Evolutionary conservation across 1,140 invertebrate genomes (phyloP).

Genomic region (Orussus abietinus): DNA sequence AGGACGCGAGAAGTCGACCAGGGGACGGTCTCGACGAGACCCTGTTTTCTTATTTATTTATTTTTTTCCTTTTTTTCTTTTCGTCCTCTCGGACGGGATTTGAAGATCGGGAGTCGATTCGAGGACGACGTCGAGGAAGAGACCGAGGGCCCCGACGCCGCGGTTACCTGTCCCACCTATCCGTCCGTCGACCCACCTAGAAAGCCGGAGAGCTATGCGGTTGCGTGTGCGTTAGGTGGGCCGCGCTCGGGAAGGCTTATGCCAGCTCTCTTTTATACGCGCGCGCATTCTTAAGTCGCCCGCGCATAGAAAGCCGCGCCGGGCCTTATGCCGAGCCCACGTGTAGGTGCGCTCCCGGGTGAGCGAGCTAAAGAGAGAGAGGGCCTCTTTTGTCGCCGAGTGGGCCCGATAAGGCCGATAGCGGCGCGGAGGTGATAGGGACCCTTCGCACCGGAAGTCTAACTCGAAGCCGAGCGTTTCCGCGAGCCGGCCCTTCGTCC

Average conservation of each 20-base stretch:
- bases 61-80: slow-evolving; percentile 1
- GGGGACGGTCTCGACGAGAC: no score
- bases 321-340: slow-evolving; percentile 40
- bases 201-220: slow-evolving; percentile 9
- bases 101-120: neutral
- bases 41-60: no score
- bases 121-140: no score
- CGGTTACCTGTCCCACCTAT: no score
- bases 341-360: no score
- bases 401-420: no score
- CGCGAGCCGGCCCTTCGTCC: neutral
- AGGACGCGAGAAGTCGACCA: no score
- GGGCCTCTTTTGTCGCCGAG: no score
- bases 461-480: slow-evolving; percentile 4
- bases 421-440: no score
- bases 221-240: slow-evolving; percentile 28
- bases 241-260: slow-evolving; percentile 12
- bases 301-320: slow-evolving; percentile 38
- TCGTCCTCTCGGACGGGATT: neutral
- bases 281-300: slow-evolving; percentile 26
- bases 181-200: neutral
- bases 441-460: no score
- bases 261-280: slow-evolving; percentile 18
- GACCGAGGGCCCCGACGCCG: no score
- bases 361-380: no score